Base-by-base conservation (phyloP, 2,113 vertebrate genomes). In the Myrmophylax atrothorax region DNA sequence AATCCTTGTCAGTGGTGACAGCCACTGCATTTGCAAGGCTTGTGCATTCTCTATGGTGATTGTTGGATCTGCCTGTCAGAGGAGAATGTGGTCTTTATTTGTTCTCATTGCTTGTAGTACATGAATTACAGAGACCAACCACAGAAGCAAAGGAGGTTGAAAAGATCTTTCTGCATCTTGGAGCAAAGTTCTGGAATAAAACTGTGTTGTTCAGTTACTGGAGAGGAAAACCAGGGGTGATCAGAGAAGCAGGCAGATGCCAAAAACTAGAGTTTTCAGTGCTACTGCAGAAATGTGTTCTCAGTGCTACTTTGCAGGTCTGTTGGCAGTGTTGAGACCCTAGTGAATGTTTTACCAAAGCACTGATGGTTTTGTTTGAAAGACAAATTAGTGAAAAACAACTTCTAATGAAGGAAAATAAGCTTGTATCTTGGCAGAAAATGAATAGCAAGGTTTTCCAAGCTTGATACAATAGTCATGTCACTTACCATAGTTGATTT, bases 1-100 rank as follows among this genome's bases (percentile, higher is more conserved):
- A 46, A 0, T 64, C 74, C 46, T 3, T n/a, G 18, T 10, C n/a
- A 82, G 0, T 72, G 3, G 9, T 68, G 60, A 40, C 33, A 86
- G 11, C 33, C 42, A 40, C 22, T 18, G 37, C 60, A 14, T 83
- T 70, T 73, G 20, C 37, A 66, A 53, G n/a, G 67, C 50, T 90
- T 70, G 20, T 80, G 35, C n/a, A 15, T 78, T 79, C 67, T 35
- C 38, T 35, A 0, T 58, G 18, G 8, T 42, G 47, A 18, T 16
- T 1, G 0, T 14, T 63, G 44, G 38, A 42, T 75, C 37, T 79
- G 40, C 58, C 35, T 63, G 2, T 66, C 50, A 26, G 2, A 19
- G 42, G 42, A 80, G 37, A 72, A 66, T 29, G 11, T 42, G 25
- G 6, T 42, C 50, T 60, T 84, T 47, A 5, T 74, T 81, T 84